Evolutionary conservation across 1,140 invertebrate species (phyloP), one percentile per base, ranked within the genome.

Genomic region (Drosophila yakuba): DNA sequence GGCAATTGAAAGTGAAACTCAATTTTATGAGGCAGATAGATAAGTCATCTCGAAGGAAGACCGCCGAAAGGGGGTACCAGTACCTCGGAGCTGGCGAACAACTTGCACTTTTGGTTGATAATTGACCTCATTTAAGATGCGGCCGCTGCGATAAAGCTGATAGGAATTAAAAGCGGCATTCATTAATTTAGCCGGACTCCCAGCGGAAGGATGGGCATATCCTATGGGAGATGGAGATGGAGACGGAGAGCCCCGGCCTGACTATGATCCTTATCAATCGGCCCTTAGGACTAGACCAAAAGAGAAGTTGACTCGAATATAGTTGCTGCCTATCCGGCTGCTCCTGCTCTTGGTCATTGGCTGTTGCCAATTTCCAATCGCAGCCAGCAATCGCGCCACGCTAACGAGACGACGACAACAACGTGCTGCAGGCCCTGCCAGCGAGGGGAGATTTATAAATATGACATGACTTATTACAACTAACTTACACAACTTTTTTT

Each of bases 101-200:
- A 86, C 83, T 86, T 86, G 83, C 83, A 86, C 83, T 86, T 86
- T 86, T 86, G 79, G 73, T 67, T 82, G 80, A 88, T 88, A 84
- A 88, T 88, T 88, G 84, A 89, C 84, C 84, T 88, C 79, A 84
- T 88, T 88, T 88, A 83, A 88, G 83, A 89, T 88, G 83, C 50
- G 72, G 64, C 52, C 48, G 72, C 45, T 45, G 62, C 66, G 83
- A 88, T 88, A 88, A 89, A 75, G 38, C 66, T 44, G 84, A 79
- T 83, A 83, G 80, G 84, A 88, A 88, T 88, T 88, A 88, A 88
- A 89, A 89, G 83, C 83, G 79, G 84, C 84, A 83, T 89, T 84
- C 84, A 88, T 80, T 88, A 88, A 88, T 89, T 89, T 88, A 88
- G 84, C 52, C 52, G 25, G 47, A 66, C 64, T 68, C 38, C 48